Evolutionary conservation across 37 sponge, comb jelly and placozoan genomes (phyloP), one percentile per base, ranked within the genome.

Genomic region (Eunapius fragilis): DNA sequence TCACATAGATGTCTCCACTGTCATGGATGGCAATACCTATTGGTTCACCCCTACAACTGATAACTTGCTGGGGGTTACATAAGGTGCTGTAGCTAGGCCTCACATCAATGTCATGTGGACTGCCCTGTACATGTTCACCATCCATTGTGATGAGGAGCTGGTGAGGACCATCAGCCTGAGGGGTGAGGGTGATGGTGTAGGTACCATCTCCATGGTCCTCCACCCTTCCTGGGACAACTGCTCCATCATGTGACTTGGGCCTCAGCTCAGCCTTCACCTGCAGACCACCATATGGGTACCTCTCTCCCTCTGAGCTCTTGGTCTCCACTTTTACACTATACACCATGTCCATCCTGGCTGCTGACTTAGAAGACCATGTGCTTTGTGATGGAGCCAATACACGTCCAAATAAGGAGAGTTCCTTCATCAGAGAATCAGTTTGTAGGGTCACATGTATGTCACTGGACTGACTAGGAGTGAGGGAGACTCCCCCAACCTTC

Each of bases 21-120:
- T 77, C 37, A 77, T 77, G 38, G 37, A 77, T 41, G 37, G 78
- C 78, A 35, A 77, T 41, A 36, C 41, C 78, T 38, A 12, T 37
- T 35, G 35, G 26, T 13, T 24, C 26, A 26, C 17, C 37, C 35
- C 78, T 41, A 33, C 34, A 37, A 36, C 11, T 37, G 78, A 77
- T 38, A 37, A 33, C 26, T 24, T 77, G 78, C 74, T 22, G 13
- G 24, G 31, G 33, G 74, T 58, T 58, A 58, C 58, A 58, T 58
- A 58, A 58, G n/a, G n/a, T n/a, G n/a, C n/a, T n/a, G n/a, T n/a
- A n/a, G n/a, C n/a, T n/a, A 58, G 22, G 13, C 17, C 11, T 9
- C 31, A 73, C 31, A 73, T 73, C 12, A 31, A 73, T 11, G 31
- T 31, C 31, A 73, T 17, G 22, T 24, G 74, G 74, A 73, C 74